Base-by-base conservation (phyloP, 2,797 vertebrate genomes). In the Periophthalmus magnuspinnatus region DNA sequence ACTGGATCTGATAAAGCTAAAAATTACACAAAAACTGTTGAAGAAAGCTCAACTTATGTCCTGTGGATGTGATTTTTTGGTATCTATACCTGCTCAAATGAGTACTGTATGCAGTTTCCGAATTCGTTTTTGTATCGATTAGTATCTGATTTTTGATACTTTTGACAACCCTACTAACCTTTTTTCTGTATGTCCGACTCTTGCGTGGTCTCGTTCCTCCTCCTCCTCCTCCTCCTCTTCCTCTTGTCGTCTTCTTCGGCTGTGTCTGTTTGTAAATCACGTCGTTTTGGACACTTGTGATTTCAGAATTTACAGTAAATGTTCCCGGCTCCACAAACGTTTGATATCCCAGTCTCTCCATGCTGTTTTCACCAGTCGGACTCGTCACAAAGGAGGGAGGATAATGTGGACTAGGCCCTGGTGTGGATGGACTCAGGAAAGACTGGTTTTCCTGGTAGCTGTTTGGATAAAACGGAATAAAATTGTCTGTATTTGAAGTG, bases 321-420 rank as follows among this genome's bases (percentile, higher is more conserved):
- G n/a, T 16, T 22, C 32, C 59, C 1, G 34, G 19, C 13, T 48
- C 62, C 21, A 19, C 24, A 48, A 64, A 62, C 9, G 69, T 24
- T 14, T 57, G 66, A 22, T 70, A 68, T 19, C n/a, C 67, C 9
- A 36, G 33, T 47, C 61, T 68, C 3, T 84, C 81, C 0, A 55
- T 63, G 2, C 56, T 60, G 34, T 73, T 54, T 11, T 71, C 78
- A 64, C 67, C 54, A 5, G 57, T 63, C 0, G 79, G 82, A 50
- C 80, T 84, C 65, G 71, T 79, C 55, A 80, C 21, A 0, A 70
- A 38, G 0, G 80, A 79, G 32, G 77, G 81, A 5, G 88, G 86
- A 69, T 86, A 83, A 50, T 85, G 84, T 16, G 86, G 84, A 68
- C 84, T 84, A 0, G 76, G 86, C 17, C 83, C 80, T 0, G 84